These are phyloP conservation scores for Promerops cafer DNA, from an alignment of 2,113 vertebrate genomes.

Conservation along the genomic window DNA sequence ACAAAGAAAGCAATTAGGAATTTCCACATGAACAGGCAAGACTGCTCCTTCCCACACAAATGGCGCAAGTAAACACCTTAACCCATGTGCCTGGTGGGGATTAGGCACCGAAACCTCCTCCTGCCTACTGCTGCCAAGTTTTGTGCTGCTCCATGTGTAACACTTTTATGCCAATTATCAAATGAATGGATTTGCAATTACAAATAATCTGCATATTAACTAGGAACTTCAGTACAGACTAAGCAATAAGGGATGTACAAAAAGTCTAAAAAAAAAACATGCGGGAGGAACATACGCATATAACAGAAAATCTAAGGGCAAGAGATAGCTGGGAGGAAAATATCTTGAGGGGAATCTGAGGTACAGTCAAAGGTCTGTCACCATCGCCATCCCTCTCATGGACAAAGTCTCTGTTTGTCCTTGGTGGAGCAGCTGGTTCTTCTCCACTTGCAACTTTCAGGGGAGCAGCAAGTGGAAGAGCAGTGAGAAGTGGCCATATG, in stretches of 20 bases:
- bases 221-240: not conserved
- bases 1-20: conserved; percentile 37
- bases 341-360: not conserved
- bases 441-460: not conserved
- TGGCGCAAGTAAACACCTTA: not conserved
- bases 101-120: not conserved
- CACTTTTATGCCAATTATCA: conserved; percentile 24
- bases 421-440: not conserved
- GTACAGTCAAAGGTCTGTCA: not conserved
- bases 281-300: not conserved
- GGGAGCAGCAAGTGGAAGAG: not conserved
- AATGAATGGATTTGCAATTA: not conserved
- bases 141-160: not conserved
- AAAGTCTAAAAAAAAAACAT: fast-evolving
- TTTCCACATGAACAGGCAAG: conserved; percentile 22
- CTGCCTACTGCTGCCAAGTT: conserved; percentile 12
- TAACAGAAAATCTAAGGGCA: not conserved
- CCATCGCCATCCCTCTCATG: not conserved
- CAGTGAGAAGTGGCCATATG: not conserved
- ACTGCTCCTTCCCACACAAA: conserved; percentile 38
- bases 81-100: not conserved
- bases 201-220: conserved; percentile 10
- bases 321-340: not conserved
- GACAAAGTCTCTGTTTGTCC: not conserved
- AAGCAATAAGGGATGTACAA: not conserved